These are phyloP conservation scores for Lysandra bellargus DNA, from an alignment of 2,888 invertebrate genomes.

Conservation along the genomic window DNA sequence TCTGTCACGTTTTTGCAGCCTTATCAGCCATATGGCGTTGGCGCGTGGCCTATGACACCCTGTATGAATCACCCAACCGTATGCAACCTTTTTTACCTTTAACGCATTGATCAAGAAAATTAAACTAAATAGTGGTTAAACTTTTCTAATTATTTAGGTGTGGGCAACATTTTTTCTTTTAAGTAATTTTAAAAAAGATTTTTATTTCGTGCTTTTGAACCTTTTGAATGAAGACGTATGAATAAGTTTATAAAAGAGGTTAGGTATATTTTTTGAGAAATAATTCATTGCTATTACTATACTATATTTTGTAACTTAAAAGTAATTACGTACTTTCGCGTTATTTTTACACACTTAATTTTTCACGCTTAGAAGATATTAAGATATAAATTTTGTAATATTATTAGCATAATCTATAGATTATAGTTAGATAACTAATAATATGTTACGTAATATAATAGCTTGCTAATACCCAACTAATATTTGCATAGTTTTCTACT, in stretches of 20 bases:
- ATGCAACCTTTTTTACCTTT: conserved; percentile 23
- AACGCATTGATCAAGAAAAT: conserved; percentile 44
- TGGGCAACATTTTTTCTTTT: background rate
- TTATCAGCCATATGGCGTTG: conserved; percentile 71
- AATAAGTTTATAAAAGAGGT: too few species aligned
- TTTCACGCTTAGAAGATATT: background rate
- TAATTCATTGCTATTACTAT: too few species aligned
- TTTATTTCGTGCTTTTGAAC: too few species aligned
- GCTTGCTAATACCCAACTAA: background rate
- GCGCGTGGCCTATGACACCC: conserved; percentile 57
- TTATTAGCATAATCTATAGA: too few species aligned
- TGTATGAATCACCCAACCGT: conserved; percentile 16
- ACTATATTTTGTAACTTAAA: too few species aligned
- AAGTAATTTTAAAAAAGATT: background rate
- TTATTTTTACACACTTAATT: background rate
- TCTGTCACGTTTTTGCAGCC: conserved; percentile 43
- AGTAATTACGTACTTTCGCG: background rate
- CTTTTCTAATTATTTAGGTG: background rate
- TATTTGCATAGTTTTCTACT: conserved; percentile 44
- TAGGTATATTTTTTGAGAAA: too few species aligned
- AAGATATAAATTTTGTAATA: too few species aligned
- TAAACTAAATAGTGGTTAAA: conserved; percentile 37
- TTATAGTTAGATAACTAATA: too few species aligned
- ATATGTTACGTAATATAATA: background rate
- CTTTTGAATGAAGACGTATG: too few species aligned